phyloP scores from a whole-genome alignment of 2,113 vertebrate species.

The Cololabis saira region DNA sequence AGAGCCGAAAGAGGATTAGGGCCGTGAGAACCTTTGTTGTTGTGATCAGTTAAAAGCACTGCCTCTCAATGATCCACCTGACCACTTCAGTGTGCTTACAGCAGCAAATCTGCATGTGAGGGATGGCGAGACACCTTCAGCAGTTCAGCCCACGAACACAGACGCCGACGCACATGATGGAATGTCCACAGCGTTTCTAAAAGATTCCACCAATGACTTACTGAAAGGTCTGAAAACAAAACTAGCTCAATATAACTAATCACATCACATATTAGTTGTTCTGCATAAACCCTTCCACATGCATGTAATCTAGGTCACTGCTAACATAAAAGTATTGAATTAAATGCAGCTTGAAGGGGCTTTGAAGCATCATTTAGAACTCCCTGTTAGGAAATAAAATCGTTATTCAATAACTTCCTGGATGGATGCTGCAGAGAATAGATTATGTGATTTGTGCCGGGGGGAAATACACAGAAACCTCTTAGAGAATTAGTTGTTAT shows the following conservation, averaged over 20 bases:
- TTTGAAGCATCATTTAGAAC: too few relatives aligned
- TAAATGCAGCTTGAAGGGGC: too few relatives aligned
- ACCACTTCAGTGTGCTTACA: constrained; percentile 58
- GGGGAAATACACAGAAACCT: too few relatives aligned
- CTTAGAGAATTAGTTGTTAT: background rate
- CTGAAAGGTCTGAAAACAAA: constrained; percentile 1
- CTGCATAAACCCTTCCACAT: too few relatives aligned
- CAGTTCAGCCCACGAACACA: background rate
- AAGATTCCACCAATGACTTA: background rate
- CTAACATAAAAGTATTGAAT: too few relatives aligned
- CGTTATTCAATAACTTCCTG: too few relatives aligned
- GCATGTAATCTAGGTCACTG: too few relatives aligned
- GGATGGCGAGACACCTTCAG: constrained; percentile 27
- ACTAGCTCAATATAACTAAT: too few relatives aligned
- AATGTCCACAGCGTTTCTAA: background rate
- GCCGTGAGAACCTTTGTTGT: constrained; percentile 79
- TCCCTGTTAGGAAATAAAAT: too few relatives aligned
- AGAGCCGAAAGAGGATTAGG: constrained; percentile 79
- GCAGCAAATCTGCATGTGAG: constrained; percentile 53
- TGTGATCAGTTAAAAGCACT: constrained; percentile 78
- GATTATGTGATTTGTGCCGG: too few relatives aligned
- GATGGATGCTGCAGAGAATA: too few relatives aligned
- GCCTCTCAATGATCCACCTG: constrained; percentile 69
- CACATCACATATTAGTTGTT: too few relatives aligned
- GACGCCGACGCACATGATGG: background rate